Evolutionary conservation across 2,797 vertebrate genomes (phyloP), one percentile per base, ranked within the genome.

Genomic region (Craterocephalus amniculus): DNA sequence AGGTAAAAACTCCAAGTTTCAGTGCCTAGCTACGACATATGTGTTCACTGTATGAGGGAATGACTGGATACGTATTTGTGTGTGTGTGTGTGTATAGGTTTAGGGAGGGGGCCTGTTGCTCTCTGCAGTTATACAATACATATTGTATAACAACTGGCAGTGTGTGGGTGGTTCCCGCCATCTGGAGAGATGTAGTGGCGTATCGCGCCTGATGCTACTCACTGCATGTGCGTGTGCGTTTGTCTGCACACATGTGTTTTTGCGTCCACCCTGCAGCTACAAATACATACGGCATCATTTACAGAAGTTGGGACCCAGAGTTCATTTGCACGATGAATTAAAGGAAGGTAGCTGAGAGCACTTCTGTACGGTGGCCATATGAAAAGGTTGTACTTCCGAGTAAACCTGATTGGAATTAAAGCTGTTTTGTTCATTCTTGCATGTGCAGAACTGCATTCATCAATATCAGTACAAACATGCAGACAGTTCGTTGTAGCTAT

Each of bases 61-160:
- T n/a, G 43, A 61, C 63, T 67, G 55, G 51, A 54, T 24, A 4
- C 12, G 6, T 49, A 22, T 49, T n/a, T 24, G 22, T 55, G 57
- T 77, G 67, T 78, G 65, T 45, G 26, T 58, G 54, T 67, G 65
- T 76, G 74, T 72, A 75, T 74, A 80, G 65, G 81, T 81, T 67
- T 71, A 59, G 58, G 78, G 76, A 79, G 81, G 76, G 80, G 69
- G 83, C 54, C 72, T 87, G 79, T 85, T 90, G 87, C 86, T 81
- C 74, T 80, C 70, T 67, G 69, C 74, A 85, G 90, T 93, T 93
- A 92, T 86, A 92, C 90, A 93, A 92, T 92, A 81, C 78, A 88
- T 83, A 93, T 93, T 93, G 92, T 92, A 90, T 92, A 92, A 92
- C 88, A 91, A 91, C 90, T 91, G 90, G 87, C 81, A 88, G 76